Base-by-base conservation (phyloP, 2,888 invertebrate genomes). In the Cantharis rustica region DNA sequence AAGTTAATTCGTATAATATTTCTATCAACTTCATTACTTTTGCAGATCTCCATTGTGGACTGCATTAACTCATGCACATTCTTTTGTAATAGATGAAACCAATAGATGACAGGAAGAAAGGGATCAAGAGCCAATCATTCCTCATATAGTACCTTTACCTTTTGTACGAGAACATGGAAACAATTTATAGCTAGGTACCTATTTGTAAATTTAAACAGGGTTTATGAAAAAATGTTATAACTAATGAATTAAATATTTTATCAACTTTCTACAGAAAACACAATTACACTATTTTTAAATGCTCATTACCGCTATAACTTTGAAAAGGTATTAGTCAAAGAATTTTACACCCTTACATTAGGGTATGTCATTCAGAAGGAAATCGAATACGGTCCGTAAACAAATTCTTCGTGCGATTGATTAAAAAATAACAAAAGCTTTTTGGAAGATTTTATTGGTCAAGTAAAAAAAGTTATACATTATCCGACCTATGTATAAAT, bases 41-140 rank as follows among this genome's bases (percentile, higher is more conserved):
- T 85, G 91, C 87, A 93, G 93, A 84, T 94, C 95, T 79, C 95
- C 95, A 70, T 90, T 95, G 81, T 95, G 95, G 95, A 94, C 94
- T 71, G 93, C 95, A 72, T 90, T 95, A 83, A 95, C 95, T 73
- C 92, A 92, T 85, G 94, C 93, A 84, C 93, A 94, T 84, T 89
- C 91, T 74, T 80, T 88, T 75, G 84, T 86, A 20, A 82, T 86
- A 64, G 86, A 85, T 13, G 78, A 82, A 16, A 16, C 80, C 11
- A 84, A 86, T 71, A 87, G 87, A 84, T 87, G 87, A 88, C 87
- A 83, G 75, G 81, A 81, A 26, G 80, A 80, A 64, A 79, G 80
- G 79, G 75, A 81, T 15, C 69, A 78, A 16, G 85, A 86, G 79
- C 86, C 86, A 17, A 84, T 87, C 20, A 85, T 87, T 69, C 87